These are phyloP conservation scores for Microcebus griseorufus DNA, from an alignment of 2,113 vertebrate species.

Conservation along the genomic window DNA sequence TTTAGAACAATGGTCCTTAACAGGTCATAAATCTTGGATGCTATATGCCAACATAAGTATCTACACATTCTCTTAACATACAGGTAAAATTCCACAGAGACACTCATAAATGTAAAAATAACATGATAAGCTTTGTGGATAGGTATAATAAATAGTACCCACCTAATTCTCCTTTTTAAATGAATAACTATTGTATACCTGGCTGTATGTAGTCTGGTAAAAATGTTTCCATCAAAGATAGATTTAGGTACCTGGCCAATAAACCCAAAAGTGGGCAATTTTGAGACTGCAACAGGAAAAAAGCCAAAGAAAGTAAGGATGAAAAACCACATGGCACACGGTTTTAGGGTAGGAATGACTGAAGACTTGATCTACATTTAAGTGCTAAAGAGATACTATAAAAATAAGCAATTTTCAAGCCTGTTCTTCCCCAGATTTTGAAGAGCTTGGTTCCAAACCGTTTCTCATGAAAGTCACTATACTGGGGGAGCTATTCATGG, in stretches of 20 bases:
- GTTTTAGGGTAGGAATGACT: not conserved
- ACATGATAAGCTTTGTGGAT: not conserved
- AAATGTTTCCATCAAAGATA: not conserved
- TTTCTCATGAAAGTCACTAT: conserved; percentile 37
- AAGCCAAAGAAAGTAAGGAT: not conserved
- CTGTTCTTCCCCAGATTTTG: not conserved
- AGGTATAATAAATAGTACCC: not conserved
- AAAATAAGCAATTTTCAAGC: conserved; percentile 10
- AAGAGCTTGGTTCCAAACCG: not conserved
- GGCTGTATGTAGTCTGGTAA: not conserved
- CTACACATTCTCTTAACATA: not conserved
- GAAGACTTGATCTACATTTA: not conserved
- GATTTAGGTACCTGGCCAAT: not conserved
- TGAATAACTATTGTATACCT: not conserved
- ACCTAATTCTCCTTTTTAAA: not conserved
- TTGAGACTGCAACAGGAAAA: not conserved
- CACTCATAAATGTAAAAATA: not conserved
- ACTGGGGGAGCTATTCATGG: conserved; percentile 31
- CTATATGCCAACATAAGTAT: not conserved
- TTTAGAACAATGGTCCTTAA: not conserved
- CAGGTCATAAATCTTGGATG: not conserved
- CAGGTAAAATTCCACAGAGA: not conserved
- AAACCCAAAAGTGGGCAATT: not conserved
- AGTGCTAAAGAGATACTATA: not conserved
- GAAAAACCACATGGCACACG: not conserved